These are phyloP conservation scores for Apus apus DNA, from an alignment of 2,113 vertebrate genomes.

Conservation along the genomic window DNA sequence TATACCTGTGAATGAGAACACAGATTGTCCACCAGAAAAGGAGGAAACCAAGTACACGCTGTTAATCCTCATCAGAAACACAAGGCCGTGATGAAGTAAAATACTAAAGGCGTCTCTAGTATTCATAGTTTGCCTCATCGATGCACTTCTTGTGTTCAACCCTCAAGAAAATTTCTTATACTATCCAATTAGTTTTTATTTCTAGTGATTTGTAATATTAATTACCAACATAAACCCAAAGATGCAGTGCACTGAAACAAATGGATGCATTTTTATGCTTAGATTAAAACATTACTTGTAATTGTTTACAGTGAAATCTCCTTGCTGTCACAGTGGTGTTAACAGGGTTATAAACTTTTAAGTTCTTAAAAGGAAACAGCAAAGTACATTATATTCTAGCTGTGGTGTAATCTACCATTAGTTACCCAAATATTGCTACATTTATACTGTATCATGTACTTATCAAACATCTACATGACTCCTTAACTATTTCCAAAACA, in stretches of 20 bases:
- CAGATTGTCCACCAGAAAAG: not conserved
- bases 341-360: slow-evolving; percentile 55
- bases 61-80: not conserved
- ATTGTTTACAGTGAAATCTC: slow-evolving; percentile 57
- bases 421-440: slow-evolving; percentile 49
- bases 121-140: not conserved
- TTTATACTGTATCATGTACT: slow-evolving; percentile 47
- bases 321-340: slow-evolving; percentile 30
- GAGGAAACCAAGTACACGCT: not conserved
- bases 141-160: not conserved
- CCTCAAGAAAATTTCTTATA: slow-evolving; percentile 15
- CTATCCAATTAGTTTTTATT: slow-evolving; percentile 52
- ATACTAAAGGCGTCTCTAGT: not conserved
- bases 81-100: not conserved
- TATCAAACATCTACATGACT: slow-evolving; percentile 49
- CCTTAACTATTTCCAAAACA: slow-evolving; percentile 57
- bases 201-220: slow-evolving; percentile 37
- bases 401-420: slow-evolving; percentile 20
- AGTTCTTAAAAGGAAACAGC: slow-evolving; percentile 9
- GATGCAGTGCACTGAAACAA: slow-evolving; percentile 25
- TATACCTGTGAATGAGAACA: not conserved
- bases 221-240: slow-evolving; percentile 45
- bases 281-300: slow-evolving; percentile 51
- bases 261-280: not conserved
- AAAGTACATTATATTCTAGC: slow-evolving; percentile 15